Conservation (phyloP, 2,888 invertebrate genomes). For the Azorinus chamasolen region DNA sequence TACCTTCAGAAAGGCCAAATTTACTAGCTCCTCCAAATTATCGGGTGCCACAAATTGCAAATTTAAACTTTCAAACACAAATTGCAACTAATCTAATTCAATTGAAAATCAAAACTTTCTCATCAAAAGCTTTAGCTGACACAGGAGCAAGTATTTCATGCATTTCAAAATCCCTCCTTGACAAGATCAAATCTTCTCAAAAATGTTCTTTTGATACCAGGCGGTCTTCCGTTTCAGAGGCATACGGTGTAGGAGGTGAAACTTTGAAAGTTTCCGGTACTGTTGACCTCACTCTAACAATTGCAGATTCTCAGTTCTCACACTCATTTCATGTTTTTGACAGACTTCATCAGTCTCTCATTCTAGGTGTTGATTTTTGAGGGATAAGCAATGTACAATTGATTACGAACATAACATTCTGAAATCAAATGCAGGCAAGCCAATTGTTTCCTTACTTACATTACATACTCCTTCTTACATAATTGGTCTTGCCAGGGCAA, state of each 20-base stretch:
- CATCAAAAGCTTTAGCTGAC: too few relatives aligned
- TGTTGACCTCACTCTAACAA: not conserved
- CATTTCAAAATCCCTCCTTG: not conserved
- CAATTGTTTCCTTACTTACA: not conserved
- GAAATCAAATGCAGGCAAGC: too few relatives aligned
- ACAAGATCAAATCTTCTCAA: not conserved
- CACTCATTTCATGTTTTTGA: not conserved
- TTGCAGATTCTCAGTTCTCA: not conserved
- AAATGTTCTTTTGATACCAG: not conserved
- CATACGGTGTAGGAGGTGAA: not conserved
- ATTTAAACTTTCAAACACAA: too few relatives aligned
- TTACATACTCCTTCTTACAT: not conserved
- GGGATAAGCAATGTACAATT: not conserved
- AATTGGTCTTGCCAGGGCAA: conserved; percentile 7
- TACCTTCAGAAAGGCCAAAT: too few relatives aligned
- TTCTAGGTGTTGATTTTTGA: not conserved
- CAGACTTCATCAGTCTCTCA: not conserved
- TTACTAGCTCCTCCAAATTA: too few relatives aligned
- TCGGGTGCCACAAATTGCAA: too few relatives aligned
- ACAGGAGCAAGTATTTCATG: not conserved
- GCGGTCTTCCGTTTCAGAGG: not conserved
- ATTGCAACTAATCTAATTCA: too few relatives aligned
- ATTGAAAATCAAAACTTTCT: too few relatives aligned
- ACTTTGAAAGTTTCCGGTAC: not conserved
- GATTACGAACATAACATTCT: not conserved